These are phyloP conservation scores for Lysandra coridon DNA, from an alignment of 2,888 invertebrate species.

Conservation along the genomic window DNA sequence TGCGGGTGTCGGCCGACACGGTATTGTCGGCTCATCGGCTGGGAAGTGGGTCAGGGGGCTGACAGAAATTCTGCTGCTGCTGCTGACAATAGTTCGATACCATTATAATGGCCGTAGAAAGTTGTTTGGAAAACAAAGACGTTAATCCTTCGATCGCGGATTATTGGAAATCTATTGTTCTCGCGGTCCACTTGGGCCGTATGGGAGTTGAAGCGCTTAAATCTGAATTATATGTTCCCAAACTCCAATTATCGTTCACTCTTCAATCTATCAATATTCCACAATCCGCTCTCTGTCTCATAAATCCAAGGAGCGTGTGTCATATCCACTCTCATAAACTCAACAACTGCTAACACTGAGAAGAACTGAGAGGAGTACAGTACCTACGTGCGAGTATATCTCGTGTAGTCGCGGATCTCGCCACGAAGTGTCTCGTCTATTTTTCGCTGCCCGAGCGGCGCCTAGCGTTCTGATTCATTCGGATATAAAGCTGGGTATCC, in stretches of 20 bases:
- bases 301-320: too few species aligned
- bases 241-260: too few species aligned
- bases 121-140: too few species aligned
- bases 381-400: background rate
- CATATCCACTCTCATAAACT: too few species aligned
- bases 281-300: too few species aligned
- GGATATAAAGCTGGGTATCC: background rate
- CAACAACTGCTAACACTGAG: too few species aligned
- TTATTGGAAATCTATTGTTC: too few species aligned
- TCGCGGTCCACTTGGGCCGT: too few species aligned
- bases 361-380: background rate
- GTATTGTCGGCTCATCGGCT: background rate
- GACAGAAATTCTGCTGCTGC: background rate
- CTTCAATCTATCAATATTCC: too few species aligned
- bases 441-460: conserved; percentile 8
- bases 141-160: too few species aligned
- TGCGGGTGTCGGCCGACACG: background rate
- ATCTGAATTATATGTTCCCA: too few species aligned
- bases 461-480: conserved; percentile 19
- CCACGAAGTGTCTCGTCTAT: conserved; percentile 8
- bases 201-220: too few species aligned
- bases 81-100: background rate
- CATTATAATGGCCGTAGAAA: background rate
- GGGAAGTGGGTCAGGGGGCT: conserved; percentile 15
- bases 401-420: background rate